A percentile compares a stretch with the other conserved stretches of the same genome.
phyloP scores from a whole-genome alignment of 1,140 invertebrate species.

The Zaprionus ornatus region DNA sequence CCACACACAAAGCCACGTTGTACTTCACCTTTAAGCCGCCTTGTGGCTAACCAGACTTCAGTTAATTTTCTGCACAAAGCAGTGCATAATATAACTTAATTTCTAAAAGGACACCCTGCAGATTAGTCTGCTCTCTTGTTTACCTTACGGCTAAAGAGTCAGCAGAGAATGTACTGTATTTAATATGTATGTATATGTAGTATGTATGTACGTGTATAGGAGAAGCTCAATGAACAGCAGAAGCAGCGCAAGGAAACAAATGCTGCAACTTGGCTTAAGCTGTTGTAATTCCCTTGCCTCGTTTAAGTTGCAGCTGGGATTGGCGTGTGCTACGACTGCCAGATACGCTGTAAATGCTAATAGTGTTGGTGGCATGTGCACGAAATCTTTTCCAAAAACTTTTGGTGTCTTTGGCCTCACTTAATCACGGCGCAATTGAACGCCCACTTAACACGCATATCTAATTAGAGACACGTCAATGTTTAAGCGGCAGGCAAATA shows the following conservation, averaged over 20 bases:
- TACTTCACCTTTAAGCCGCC: neutral
- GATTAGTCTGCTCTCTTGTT: neutral
- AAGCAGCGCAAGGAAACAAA: neutral
- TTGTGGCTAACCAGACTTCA: neutral
- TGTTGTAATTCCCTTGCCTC: conserved; percentile 14
- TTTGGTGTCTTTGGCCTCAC: neutral
- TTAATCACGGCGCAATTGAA: conserved; percentile 9
- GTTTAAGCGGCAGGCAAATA: neutral
- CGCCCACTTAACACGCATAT: conserved; percentile 18
- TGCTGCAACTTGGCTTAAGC: conserved; percentile 1
- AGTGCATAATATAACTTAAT: neutral
- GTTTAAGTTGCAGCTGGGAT: neutral
- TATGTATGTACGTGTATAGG: neutral
- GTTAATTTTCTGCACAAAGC: neutral
- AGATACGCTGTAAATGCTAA: neutral
- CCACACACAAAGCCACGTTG: neutral
- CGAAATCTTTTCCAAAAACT: neutral
- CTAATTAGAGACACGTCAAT: conserved; percentile 47
- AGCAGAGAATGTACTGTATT: neutral
- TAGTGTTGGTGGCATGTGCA: neutral
- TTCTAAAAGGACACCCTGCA: neutral
- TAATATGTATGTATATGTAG: neutral
- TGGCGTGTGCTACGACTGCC: neutral
- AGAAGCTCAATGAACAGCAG: conserved; percentile 5
- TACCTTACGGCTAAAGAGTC: conserved; percentile 2